Conservation (phyloP, 2,888 invertebrate genomes). For the Catocala sponsa region DNA sequence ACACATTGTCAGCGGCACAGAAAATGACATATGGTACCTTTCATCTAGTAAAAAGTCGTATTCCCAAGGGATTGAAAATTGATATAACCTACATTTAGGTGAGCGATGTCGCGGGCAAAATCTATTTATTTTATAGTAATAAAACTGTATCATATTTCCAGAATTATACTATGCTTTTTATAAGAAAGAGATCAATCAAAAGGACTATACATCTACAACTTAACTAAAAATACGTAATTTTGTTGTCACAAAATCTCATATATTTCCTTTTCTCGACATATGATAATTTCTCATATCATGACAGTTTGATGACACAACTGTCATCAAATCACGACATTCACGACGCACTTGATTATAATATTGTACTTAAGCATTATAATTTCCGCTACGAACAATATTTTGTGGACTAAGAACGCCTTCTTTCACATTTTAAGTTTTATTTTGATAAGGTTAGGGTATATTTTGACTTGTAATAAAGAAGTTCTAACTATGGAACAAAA, state of each 20-base stretch:
- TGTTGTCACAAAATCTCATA: conserved; percentile 23
- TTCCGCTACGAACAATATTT: conserved; percentile 4
- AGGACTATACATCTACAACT: too few species aligned
- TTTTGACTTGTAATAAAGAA: conserved; percentile 2
- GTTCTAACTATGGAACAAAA: conserved; percentile 11
- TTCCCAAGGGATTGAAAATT: too few species aligned
- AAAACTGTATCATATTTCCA: too few species aligned
- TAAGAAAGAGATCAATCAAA: too few species aligned
- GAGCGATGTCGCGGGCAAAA: too few species aligned
- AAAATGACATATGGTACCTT: too few species aligned
- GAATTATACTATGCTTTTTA: too few species aligned
- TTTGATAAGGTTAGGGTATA: not conserved
- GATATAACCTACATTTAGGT: too few species aligned
- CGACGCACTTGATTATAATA: conserved; percentile 5
- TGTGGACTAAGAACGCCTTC: too few species aligned
- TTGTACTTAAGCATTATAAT: conserved; percentile 10
- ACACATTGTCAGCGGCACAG: too few species aligned
- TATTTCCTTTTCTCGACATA: conserved; percentile 20
- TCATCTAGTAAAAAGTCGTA: too few species aligned
- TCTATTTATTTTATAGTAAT: too few species aligned
- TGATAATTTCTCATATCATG: conserved; percentile 36
- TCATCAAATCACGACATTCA: conserved; percentile 29
- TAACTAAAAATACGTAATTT: conserved; percentile 18
- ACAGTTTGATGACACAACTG: conserved; percentile 26
- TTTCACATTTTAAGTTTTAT: conserved; percentile 8